phyloP scores from a whole-genome alignment of 2,888 invertebrate species.

The Dyspetes luteomarginatus region DNA sequence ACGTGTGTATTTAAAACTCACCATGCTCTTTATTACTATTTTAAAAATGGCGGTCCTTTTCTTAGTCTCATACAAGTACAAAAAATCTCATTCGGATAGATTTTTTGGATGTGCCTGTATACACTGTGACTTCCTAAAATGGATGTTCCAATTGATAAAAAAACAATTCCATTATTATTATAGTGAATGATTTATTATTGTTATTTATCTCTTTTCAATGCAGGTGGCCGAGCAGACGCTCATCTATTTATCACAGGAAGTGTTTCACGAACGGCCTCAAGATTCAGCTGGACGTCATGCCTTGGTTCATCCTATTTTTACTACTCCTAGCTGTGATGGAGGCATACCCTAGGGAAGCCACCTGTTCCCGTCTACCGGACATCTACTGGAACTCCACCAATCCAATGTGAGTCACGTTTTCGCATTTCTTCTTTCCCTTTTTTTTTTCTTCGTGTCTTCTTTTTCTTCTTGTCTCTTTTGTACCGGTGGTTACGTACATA shows the following conservation, averaged over 20 bases:
- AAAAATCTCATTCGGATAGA: too few species aligned
- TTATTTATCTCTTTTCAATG: conserved; percentile 20
- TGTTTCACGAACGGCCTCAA: conserved; percentile 81
- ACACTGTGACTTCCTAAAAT: too few species aligned
- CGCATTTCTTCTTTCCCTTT: conserved; percentile 42
- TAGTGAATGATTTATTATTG: background rate
- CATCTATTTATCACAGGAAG: conserved; percentile 72
- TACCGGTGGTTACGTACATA: background rate
- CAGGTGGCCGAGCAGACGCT: conserved; percentile 75
- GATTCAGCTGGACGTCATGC: conserved; percentile 83
- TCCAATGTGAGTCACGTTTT: conserved; percentile 84
- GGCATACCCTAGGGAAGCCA: conserved; percentile 84
- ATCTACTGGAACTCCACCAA: conserved; percentile 86
- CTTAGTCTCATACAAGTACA: too few species aligned
- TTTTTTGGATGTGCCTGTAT: too few species aligned
- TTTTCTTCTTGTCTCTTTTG: conserved; percentile 35
- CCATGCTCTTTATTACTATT: too few species aligned
- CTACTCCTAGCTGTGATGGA: conserved; percentile 84
- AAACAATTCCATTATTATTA: background rate
- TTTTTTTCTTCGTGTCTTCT: background rate
- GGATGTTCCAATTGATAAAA: too few species aligned
- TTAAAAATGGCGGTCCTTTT: too few species aligned
- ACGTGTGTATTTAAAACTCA: too few species aligned
- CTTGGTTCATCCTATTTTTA: conserved; percentile 84
- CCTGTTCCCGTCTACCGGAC: conserved; percentile 84